phyloP scores from a whole-genome alignment of 2,888 invertebrate species.

The Drosophila infuscata region DNA sequence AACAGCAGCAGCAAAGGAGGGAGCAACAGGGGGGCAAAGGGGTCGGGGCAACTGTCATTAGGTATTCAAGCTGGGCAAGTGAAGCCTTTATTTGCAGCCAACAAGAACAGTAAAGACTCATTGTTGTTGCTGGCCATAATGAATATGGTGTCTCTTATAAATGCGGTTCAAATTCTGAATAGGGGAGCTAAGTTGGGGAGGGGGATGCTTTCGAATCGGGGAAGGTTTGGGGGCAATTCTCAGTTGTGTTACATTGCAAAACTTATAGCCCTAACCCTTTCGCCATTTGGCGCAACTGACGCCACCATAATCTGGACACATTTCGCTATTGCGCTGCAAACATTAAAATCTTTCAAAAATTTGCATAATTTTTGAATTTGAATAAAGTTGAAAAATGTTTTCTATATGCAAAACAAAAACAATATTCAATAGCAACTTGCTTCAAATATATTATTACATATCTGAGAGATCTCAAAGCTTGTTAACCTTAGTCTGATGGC shows the following conservation, averaged over 20 bases:
- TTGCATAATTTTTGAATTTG: conserved; percentile 24
- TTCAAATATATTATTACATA: conserved; percentile 5
- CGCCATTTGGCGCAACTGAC: conserved; percentile 46
- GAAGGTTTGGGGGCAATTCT: conserved; percentile 21
- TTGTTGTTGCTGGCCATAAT: conserved; percentile 57
- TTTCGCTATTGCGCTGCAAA: conserved; percentile 15
- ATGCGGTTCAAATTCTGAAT: conserved; percentile 10
- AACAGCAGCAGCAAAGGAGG: conserved; percentile 17
- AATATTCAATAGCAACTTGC: background rate
- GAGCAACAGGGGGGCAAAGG: background rate
- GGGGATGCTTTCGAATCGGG: conserved; percentile 19
- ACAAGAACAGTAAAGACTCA: conserved; percentile 26
- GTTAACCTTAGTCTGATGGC: background rate
- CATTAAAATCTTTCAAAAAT: conserved; percentile 11
- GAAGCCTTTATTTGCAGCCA: conserved; percentile 47
- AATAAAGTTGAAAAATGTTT: conserved; percentile 14
- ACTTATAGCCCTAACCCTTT: conserved; percentile 23
- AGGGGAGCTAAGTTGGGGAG: background rate
- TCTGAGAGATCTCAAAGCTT: background rate
- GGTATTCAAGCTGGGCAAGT: conserved; percentile 58
- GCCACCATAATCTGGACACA: conserved; percentile 43
- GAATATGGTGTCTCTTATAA: conserved; percentile 57
- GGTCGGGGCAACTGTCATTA: conserved; percentile 34
- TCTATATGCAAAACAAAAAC: conserved; percentile 57
- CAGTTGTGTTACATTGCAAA: conserved; percentile 11